Percentiles rank a stretch among this genome's conserved stretches.
Conservation (phyloP, 2,797 vertebrate species). For the Gadopsis bispinosus region DNA sequence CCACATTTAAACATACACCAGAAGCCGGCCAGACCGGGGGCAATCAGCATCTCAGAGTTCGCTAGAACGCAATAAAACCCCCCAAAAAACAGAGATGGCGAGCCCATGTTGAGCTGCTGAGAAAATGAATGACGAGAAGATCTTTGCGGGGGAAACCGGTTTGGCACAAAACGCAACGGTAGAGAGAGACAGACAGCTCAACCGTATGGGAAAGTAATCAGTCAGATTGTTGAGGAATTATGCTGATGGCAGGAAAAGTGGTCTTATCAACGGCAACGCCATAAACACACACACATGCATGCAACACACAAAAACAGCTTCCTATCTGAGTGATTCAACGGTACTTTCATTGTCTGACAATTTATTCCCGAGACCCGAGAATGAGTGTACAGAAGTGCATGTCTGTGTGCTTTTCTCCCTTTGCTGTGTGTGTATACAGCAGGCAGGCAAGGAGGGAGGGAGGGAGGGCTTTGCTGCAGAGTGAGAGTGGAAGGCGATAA, state of each 20-base stretch:
- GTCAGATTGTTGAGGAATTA: constrained; percentile 68
- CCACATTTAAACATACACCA: constrained; percentile 58
- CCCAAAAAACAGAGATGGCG: constrained; percentile 13
- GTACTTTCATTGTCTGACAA: constrained; percentile 78
- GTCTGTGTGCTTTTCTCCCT: constrained; percentile 24
- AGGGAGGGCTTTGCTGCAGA: constrained; percentile 69
- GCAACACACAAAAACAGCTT: constrained; percentile 45
- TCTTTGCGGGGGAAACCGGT: constrained; percentile 33
- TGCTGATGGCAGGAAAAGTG: constrained; percentile 64
- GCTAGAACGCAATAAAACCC: constrained; percentile 9
- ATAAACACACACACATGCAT: constrained; percentile 55
- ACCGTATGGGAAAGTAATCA: constrained; percentile 72
- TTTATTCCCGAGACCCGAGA: constrained; percentile 67
- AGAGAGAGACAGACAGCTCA: constrained; percentile 37
- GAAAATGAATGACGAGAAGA: constrained; percentile 57
- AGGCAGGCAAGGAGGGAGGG: constrained; percentile 39
- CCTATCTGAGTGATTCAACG: constrained; percentile 75
- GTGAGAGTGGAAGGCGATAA: constrained; percentile 80
- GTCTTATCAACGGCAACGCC: constrained; percentile 62
- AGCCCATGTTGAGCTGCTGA: constrained; percentile 47
- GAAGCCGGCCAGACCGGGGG: constrained; percentile 21
- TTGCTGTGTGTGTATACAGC: constrained; percentile 25
- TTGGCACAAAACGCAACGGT: constrained; percentile 31
- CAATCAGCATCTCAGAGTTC: constrained; percentile 66
- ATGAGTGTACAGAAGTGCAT: constrained; percentile 41